Evolutionary conservation across 2,113 vertebrate species (phyloP), one percentile per base, ranked within the genome.

Genomic region (Benitochromis conjunctus): DNA sequence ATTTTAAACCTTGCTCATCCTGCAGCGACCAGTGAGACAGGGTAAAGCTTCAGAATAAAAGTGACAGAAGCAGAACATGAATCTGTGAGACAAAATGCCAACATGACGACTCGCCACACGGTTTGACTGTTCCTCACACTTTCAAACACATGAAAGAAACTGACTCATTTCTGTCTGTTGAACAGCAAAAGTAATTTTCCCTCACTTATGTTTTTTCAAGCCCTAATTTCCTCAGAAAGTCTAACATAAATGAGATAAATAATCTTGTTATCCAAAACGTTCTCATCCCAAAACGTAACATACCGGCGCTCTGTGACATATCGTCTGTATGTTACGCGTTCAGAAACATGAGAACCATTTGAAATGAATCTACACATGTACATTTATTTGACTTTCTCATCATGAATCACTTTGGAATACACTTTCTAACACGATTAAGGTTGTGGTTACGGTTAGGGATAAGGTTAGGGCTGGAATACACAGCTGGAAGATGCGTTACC

Each of bases 1-100:
- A 2, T 80, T 80, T 88, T 46, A 83, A 90, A 83, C 46, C 56
- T 58, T 6, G 11, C 55, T 85, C 83, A 88, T 82, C 83, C 80
- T 1, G 29, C 46, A 13, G 84, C 80, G 8, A 21, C 76, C 84
- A 89, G 80, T 76, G 34, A 89, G 66, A 12, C 38, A 13, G 21
- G 53, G 57, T 58, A 26, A 19, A 41, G 80, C 46, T 56, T 64
- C 55, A 24, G 80, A 74, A 12, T 16, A 19, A 13, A 24, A 64
- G n/a, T 71, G 60, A 66, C 56, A 57, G 26, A 74, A 74, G n/a
- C 46, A 53, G 48, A 55, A 53, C 24, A 53, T 41, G 53, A 66
- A 41, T 16, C 38, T 21, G 9, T 4, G 36, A 57, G 16, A 79
- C 34, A 10, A 36, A 77, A 41, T 26, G 34, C 11, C 14, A 51